Percentiles rank a stretch among this genome's conserved stretches.
phyloP scores from a whole-genome alignment of 2,797 vertebrate genomes.

The Anas bernieri region DNA sequence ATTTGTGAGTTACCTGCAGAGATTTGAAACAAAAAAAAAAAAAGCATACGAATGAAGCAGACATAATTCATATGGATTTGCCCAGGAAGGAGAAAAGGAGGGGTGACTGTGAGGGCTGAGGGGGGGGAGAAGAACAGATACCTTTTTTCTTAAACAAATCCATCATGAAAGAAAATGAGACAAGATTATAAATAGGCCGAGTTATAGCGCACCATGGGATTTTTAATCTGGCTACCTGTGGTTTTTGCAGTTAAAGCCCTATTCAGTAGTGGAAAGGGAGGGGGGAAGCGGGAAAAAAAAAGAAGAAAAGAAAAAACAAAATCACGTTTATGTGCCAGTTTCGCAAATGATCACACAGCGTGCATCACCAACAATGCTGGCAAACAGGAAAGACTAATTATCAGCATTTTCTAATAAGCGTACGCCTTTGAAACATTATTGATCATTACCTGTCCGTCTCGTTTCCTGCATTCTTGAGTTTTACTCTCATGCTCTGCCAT shows the following conservation, averaged over 20 bases:
- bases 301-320: slow-evolving; percentile 26
- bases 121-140: slow-evolving; percentile 68
- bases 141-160: slow-evolving; percentile 78
- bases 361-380: slow-evolving; percentile 75
- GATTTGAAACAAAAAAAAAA: slow-evolving; percentile 75
- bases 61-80: slow-evolving; percentile 79
- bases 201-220: slow-evolving; percentile 81
- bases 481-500: slow-evolving; percentile 90
- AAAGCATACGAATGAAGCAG: slow-evolving; percentile 78
- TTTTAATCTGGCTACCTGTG: slow-evolving; percentile 87
- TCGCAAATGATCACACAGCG: slow-evolving; percentile 77
- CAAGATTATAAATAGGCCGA: slow-evolving; percentile 84
- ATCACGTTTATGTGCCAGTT: slow-evolving; percentile 78
- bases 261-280: slow-evolving; percentile 76
- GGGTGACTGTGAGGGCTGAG: slow-evolving; percentile 67
- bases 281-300: slow-evolving; percentile 31
- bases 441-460: slow-evolving; percentile 91
- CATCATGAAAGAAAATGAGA: slow-evolving; percentile 84
- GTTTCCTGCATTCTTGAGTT: slow-evolving; percentile 90
- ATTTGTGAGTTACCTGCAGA: slow-evolving; percentile 83
- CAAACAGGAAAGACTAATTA: slow-evolving; percentile 69
- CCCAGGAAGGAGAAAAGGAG: slow-evolving; percentile 74
- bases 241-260: slow-evolving; percentile 83
- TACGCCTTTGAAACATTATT: slow-evolving; percentile 64
- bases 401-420: slow-evolving; percentile 71